Evolutionary conservation across 1,140 invertebrate species (phyloP), one percentile per base, ranked within the genome.

Genomic region (Eumaeus atala): DNA sequence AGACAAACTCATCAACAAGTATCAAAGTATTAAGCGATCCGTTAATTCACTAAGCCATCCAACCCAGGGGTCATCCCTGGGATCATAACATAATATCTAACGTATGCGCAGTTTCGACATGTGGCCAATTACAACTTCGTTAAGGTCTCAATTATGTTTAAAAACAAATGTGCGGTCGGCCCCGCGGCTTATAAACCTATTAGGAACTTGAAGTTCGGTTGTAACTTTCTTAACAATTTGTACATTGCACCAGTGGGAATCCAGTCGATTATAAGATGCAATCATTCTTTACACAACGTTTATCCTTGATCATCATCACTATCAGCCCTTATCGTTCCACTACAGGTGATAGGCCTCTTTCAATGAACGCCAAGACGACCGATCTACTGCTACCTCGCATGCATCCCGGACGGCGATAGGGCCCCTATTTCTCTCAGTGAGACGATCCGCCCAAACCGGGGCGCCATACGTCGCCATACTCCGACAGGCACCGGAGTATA

Each of bases 151-250:
- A 74, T 77, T 79, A 77, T 68, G 64, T 74, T 77, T 71, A 69
- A 71, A 77, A 75, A 78, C 72, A 77, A 78, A 81, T 73, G 75
- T 44, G 68, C 63, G 71, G 61, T 55, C 17, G 54, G 62, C 51
- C 73, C 62, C 44, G 52, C 44, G 61, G 70, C 63, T 62, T 60
- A 58, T 64, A 65, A 72, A 73, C 68, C 66, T 66, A 66, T 70
- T 73, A 64, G 53, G 37, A 67, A 58, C 58, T 59, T 58, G 51
- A 63, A 72, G n/a, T n/a, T n/a, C 21, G 2, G 65, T 72, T 66
- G 72, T 72, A 71, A 70, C 71, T 82, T 71, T 76, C 79, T 76
- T 71, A 73, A 79, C 74, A 76, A 75, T 75, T 75, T 72, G 74
- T 44, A 17, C 16, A 44, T 9, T 28, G 18, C 47, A 14, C 3